Conservation (phyloP, 2,113 vertebrate species). For the Apodemus speciosus region DNA sequence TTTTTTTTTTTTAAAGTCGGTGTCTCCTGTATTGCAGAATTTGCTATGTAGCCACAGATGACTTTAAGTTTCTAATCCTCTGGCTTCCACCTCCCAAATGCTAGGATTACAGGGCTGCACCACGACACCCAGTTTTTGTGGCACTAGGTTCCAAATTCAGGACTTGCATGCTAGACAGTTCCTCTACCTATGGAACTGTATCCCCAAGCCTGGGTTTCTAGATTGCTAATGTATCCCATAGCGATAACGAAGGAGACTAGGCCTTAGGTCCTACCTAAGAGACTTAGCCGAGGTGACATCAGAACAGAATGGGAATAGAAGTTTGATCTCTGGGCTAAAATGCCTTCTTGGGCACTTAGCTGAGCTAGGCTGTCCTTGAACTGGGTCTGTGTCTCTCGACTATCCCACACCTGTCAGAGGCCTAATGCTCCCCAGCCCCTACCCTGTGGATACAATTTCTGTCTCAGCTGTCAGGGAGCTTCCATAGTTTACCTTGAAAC, state of each 20-base stretch:
- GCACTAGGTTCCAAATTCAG: neutral
- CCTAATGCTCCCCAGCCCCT: fast-evolving
- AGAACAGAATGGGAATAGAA: neutral
- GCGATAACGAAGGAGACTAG: neutral
- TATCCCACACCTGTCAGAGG: neutral
- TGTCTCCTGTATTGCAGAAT: neutral
- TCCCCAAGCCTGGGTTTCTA: neutral
- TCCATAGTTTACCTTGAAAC: neutral
- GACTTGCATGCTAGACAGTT: neutral
- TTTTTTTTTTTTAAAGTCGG: no score
- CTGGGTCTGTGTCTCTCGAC: neutral
- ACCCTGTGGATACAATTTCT: neutral
- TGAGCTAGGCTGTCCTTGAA: neutral
- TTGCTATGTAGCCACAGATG: neutral
- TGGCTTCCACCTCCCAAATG: neutral
- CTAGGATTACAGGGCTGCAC: no score
- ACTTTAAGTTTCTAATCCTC: neutral
- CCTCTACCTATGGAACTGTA: neutral
- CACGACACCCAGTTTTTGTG: neutral
- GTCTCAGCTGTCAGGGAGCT: neutral
- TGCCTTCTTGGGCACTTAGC: neutral
- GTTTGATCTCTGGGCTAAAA: neutral
- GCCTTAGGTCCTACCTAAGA: neutral
- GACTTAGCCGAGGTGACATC: neutral
- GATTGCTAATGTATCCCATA: neutral